These are phyloP conservation scores for Drosophila parabipectinata DNA, from an alignment of 1,140 invertebrate genomes.

Conservation along the genomic window DNA sequence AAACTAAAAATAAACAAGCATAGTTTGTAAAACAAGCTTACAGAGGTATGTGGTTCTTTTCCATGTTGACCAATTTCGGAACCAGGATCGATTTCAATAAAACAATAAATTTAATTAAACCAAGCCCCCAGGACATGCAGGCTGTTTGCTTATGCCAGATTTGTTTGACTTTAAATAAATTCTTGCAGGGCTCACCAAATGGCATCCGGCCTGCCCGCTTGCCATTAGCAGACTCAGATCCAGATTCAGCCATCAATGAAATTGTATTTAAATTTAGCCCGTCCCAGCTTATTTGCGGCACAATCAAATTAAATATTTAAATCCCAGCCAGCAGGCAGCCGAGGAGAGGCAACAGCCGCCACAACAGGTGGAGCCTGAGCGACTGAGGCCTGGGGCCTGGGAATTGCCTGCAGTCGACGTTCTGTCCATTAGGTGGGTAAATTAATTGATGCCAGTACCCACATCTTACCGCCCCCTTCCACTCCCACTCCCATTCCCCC, in stretches of 20 bases:
- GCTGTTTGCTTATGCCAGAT: conserved; percentile 28
- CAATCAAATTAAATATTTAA: conserved; percentile 82
- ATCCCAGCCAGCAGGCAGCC: conserved; percentile 18
- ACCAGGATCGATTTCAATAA: conserved; percentile 18
- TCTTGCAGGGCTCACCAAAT: conserved; percentile 5
- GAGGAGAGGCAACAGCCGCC: not conserved
- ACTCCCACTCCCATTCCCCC: not conserved
- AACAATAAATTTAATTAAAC: conserved; percentile 47
- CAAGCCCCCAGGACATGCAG: conserved; percentile 3
- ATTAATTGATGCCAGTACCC: conserved; percentile 72
- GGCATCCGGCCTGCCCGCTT: not conserved
- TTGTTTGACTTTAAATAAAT: conserved; percentile 41
- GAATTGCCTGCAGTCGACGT: conserved; percentile 34
- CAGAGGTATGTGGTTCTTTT: not conserved
- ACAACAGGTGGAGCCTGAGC: conserved; percentile 8
- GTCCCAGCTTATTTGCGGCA: conserved; percentile 40
- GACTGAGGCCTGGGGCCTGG: not conserved
- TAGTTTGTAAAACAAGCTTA: not conserved
- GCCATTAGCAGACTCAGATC: not conserved
- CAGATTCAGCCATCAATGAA: conserved; percentile 26
- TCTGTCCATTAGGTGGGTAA: conserved; percentile 68
- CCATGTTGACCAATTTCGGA: not conserved
- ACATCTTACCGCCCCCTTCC: not conserved
- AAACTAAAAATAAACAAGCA: too few species aligned
- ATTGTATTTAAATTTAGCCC: conserved; percentile 67